phyloP scores from a whole-genome alignment of 53 echinoderm and acorn worm genomes.

The Echinometra lucunter region DNA sequence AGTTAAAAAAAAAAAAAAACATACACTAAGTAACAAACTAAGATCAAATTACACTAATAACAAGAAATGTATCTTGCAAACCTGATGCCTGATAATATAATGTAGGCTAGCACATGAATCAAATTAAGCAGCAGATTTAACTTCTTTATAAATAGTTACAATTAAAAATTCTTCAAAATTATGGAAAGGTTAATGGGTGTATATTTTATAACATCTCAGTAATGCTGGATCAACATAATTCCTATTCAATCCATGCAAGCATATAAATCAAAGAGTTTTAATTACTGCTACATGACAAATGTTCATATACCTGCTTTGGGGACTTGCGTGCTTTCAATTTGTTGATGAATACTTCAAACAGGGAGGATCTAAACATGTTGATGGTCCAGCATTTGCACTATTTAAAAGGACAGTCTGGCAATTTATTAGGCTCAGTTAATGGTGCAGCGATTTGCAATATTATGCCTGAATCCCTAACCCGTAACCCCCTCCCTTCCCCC shows the following conservation, averaged over 20 bases:
- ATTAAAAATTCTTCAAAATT: neutral
- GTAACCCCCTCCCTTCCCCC: neutral
- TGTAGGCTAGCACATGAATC: too few relatives aligned
- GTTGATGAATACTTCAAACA: neutral
- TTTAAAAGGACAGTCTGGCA: neutral
- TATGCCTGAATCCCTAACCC: neutral
- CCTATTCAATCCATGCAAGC: neutral
- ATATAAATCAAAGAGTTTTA: neutral
- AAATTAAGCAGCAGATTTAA: neutral
- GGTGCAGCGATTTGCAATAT: neutral
- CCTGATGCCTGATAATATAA: too few relatives aligned
- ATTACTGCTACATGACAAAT: neutral
- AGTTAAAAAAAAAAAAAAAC: too few relatives aligned
- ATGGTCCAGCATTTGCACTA: neutral
- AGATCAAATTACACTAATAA: too few relatives aligned
- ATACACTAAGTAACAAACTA: too few relatives aligned
- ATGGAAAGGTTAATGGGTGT: neutral
- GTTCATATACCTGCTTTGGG: neutral
- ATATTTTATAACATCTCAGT: neutral
- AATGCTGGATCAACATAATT: neutral
- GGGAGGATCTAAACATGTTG: neutral
- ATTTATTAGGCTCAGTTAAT: neutral
- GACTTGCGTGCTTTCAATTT: neutral
- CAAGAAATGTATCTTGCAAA: too few relatives aligned
- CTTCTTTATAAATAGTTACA: neutral